Evolutionary conservation across 2,888 invertebrate genomes (phyloP), one percentile per base, ranked within the genome.

Genomic region (Microplitis deprimator): DNA sequence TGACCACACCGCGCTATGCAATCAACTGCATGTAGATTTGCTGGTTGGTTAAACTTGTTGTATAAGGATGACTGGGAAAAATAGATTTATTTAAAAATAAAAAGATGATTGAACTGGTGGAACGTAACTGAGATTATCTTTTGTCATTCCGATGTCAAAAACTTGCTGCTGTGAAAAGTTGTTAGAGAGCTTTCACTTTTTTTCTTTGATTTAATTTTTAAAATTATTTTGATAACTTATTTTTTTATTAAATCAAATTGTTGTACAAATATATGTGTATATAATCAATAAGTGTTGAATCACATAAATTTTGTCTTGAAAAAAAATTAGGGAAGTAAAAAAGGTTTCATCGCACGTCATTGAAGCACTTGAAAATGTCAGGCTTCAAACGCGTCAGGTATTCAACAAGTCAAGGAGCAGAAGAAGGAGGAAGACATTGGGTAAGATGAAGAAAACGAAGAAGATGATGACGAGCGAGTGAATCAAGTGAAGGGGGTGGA

Each of bases 401-500:
- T 79, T 79, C 77, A 77, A 70, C 75, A 68, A 61, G 75, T 76
- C 76, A 75, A 79, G 75, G 77, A 78, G 78, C 67, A 75, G 69
- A 72, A 59, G 69, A 13, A 39, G 72, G 65, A 73, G 64, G 76
- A 67, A 68, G 73, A 77, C 69, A 76, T 76, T 76, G 73, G 73
- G 64, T 70, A 29, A 70, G 73, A 76, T 73, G 79, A 79, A 77
- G 73, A 79, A 65, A 77, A 72, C 73, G 72, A 79, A 65, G 78
- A 72, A 74, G 73, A 74, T 72, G 78, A 76, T 73, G 77, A 76
- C 64, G 75, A 68, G 74, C 68, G 75, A 73, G 77, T 72, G 68
- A 77, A 70, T 60, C 8, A 79, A 77, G 80, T 81, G 77, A 79
- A 78, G 81, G 80, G 80, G 78, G 77, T 77, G 80, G 80, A 79